These are phyloP conservation scores for Craterocephalus amniculus DNA, from an alignment of 2,797 vertebrate genomes.

Conservation along the genomic window DNA sequence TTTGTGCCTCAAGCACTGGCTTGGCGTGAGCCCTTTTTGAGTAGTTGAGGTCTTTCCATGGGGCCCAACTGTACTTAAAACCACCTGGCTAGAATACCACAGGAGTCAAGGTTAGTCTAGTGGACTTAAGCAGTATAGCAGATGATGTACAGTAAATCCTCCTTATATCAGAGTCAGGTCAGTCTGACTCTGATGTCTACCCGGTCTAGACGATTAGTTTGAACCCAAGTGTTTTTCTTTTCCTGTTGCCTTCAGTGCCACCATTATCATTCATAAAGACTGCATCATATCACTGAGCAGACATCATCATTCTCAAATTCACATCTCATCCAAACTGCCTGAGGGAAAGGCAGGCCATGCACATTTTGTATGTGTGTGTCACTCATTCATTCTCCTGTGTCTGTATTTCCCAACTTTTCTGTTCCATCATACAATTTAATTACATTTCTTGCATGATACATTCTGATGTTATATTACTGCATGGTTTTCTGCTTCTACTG, in stretches of 20 bases:
- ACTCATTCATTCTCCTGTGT: constrained; percentile 45
- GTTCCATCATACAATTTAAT: constrained; percentile 29
- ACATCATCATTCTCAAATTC: constrained; percentile 33
- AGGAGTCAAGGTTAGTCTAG: constrained; percentile 21
- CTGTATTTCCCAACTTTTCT: constrained; percentile 28
- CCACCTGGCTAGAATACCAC: constrained; percentile 42
- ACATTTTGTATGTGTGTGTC: constrained; percentile 64
- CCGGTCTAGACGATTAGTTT: constrained; percentile 3
- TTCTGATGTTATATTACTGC: constrained; percentile 34
- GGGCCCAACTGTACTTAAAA: constrained; percentile 50
- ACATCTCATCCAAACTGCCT: constrained; percentile 67
- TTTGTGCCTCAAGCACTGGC: constrained; percentile 31
- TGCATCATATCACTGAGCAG: constrained; percentile 39
- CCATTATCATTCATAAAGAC: constrained; percentile 40
- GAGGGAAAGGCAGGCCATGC: constrained; percentile 83
- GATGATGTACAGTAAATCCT: constrained; percentile 20
- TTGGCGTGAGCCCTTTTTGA: constrained; percentile 15
- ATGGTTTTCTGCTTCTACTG: constrained; percentile 15
- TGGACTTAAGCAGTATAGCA: constrained; percentile 27
- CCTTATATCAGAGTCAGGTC: constrained; percentile 23
- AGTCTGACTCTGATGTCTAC: constrained; percentile 22
- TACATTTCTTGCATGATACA: constrained; percentile 57
- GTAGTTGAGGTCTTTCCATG: constrained; percentile 38
- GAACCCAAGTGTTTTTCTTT: constrained; percentile 16
- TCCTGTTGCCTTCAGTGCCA: constrained; percentile 9